Evolutionary conservation across 2,888 invertebrate species (phyloP), one percentile per base, ranked within the genome.

Genomic region (Ectemnius continuus): DNA sequence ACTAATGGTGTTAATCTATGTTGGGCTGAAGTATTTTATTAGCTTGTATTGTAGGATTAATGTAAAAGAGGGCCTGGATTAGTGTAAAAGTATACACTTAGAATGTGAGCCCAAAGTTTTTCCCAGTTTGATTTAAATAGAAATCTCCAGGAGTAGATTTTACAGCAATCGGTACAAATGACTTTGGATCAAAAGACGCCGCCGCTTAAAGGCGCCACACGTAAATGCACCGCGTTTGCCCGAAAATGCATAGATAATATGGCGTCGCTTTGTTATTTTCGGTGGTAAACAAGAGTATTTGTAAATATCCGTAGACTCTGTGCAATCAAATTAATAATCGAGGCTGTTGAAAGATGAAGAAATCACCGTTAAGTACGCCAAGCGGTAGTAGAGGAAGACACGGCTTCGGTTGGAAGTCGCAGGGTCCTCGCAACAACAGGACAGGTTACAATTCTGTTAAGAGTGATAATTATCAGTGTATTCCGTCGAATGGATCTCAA

Each of bases 321-420:
- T 68, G 59, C 56, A 57, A 36, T 20, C 18, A n/a, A 0, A 16
- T 52, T 73, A 70, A 57, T 26, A 28, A 64, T 59, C 47, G 65
- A 3, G 48, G 52, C 6, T 64, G 16, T 63, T 61, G 14, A 0
- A 70, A 76, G 64, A 88, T 88, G 89, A 86, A 70, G 58, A 89
- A 85, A 66, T 86, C 89, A 26, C 87, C 88, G 14, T 81, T 89
- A 60, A 88, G 84, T 77, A 85, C 82, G 26, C 85, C 86, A 16
- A 74, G 82, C 46, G 76, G 84, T 14, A 81, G 80, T 61, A 78
- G 70, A 4, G 67, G 66, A 5, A 69, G 69, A 13, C 70, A 73
- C 28, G 73, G 75, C 46, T 76, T 73, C 36, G 78, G 73, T 46
- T 83, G 85, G 82, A 81, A 78, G 5, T 76, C 79, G 5, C 36